phyloP scores from a whole-genome alignment of 2,113 vertebrate genomes.

The Seriola quinqueradiata region DNA sequence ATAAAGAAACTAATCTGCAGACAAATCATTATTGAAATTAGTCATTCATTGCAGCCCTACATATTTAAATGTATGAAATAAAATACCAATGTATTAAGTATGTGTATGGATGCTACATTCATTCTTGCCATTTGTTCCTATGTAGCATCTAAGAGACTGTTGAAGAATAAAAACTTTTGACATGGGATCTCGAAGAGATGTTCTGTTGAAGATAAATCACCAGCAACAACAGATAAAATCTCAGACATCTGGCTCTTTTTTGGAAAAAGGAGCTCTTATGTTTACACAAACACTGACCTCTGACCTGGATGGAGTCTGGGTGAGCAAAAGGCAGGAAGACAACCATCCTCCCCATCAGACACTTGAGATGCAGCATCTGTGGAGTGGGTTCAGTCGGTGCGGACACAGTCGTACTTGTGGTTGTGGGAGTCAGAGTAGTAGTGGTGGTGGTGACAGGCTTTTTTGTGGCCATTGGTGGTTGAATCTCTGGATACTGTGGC shows the following conservation, averaged over 20 bases:
- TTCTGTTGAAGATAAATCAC: neutral
- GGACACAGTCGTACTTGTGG: neutral
- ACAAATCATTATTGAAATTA: too few species aligned
- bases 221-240: neutral
- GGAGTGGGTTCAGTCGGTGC: conserved; percentile 11
- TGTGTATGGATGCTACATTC: too few species aligned
- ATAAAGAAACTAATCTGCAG: too few species aligned
- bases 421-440: neutral
- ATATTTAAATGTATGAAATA: too few species aligned
- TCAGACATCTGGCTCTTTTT: neutral
- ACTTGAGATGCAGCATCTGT: conserved; percentile 54
- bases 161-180: neutral
- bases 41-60: too few species aligned
- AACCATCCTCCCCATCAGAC: conserved; percentile 57
- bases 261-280: neutral
- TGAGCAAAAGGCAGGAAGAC: conserved; percentile 75
- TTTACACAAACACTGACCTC: conserved; percentile 71
- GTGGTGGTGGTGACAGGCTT: neutral
- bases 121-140: neutral
- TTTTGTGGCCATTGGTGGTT: neutral
- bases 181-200: neutral
- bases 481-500: conserved; percentile 20
- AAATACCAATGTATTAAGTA: too few species aligned
- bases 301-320: conserved; percentile 76
- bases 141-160: neutral